These are phyloP conservation scores for Phorcus lineatus DNA, from an alignment of 2,888 invertebrate genomes.

Conservation along the genomic window DNA sequence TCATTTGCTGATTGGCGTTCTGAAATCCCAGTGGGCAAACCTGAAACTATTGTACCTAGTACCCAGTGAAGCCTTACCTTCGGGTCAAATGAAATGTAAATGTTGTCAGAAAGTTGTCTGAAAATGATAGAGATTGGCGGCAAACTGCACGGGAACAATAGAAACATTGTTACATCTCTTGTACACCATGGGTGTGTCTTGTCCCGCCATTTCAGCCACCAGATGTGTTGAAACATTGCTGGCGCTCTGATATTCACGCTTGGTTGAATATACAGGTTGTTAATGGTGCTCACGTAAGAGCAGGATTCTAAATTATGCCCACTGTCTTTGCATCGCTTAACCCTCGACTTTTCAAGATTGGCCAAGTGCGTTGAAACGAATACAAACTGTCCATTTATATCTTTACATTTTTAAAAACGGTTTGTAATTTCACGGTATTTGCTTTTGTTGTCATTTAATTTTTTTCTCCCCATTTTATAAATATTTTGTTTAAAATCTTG, in stretches of 20 bases:
- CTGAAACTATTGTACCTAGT: neutral
- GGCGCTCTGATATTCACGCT: neutral
- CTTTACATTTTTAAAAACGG: too few species aligned
- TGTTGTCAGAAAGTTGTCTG: neutral
- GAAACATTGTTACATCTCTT: neutral
- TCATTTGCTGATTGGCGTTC: too few species aligned
- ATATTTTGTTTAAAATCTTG: too few species aligned
- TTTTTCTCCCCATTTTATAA: too few species aligned
- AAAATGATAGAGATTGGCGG: neutral
- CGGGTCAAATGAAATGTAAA: neutral
- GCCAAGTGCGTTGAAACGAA: too few species aligned
- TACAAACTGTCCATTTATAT: too few species aligned
- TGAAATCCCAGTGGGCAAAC: neutral
- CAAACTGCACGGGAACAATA: slow-evolving; percentile 7
- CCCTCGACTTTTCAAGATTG: too few species aligned
- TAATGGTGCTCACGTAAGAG: neutral
- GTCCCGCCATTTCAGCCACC: neutral
- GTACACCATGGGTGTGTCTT: slow-evolving; percentile 8
- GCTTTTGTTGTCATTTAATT: too few species aligned
- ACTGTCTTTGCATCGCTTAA: neutral
- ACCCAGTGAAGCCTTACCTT: neutral
- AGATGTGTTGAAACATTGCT: neutral
- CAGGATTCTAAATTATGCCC: neutral
- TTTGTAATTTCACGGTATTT: too few species aligned
- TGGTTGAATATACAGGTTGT: neutral